phyloP scores from a whole-genome alignment of 2,113 vertebrate genomes.

The Equus quagga region DNA sequence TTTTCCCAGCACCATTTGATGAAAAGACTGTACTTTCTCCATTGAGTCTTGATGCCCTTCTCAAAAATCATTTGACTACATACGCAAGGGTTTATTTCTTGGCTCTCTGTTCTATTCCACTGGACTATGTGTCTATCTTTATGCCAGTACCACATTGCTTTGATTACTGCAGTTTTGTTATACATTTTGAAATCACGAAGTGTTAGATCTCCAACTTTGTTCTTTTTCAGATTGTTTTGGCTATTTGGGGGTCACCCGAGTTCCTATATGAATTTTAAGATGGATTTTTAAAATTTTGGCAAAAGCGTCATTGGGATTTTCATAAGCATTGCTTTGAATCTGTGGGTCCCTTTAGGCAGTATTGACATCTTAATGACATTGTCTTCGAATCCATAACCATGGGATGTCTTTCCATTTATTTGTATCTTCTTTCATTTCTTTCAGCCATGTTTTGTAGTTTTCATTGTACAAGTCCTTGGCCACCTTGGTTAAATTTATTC shows the following conservation, averaged over 20 bases:
- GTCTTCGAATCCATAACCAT: neutral
- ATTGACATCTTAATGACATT: neutral
- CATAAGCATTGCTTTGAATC: neutral
- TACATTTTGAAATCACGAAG: neutral
- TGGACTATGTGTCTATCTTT: neutral
- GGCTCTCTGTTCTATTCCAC: neutral
- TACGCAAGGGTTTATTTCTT: neutral
- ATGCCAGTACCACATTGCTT: neutral
- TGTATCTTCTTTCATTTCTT: no score
- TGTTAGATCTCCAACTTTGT: neutral
- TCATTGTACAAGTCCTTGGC: no score
- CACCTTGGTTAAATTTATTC: no score
- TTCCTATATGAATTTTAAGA: neutral
- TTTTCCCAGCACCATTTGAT: neutral
- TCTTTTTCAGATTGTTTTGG: constrained; percentile 17
- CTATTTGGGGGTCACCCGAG: neutral
- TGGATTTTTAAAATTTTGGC: neutral
- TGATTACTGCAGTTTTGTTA: neutral
- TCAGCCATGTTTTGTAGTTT: no score
- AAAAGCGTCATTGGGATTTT: neutral
- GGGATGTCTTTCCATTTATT: neutral
- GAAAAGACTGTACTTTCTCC: neutral
- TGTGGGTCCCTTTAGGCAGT: neutral
- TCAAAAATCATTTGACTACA: neutral
- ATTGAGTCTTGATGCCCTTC: neutral